Base-by-base conservation (phyloP, 2,888 invertebrate genomes). In the Caenorhabditis sp. region DNA sequence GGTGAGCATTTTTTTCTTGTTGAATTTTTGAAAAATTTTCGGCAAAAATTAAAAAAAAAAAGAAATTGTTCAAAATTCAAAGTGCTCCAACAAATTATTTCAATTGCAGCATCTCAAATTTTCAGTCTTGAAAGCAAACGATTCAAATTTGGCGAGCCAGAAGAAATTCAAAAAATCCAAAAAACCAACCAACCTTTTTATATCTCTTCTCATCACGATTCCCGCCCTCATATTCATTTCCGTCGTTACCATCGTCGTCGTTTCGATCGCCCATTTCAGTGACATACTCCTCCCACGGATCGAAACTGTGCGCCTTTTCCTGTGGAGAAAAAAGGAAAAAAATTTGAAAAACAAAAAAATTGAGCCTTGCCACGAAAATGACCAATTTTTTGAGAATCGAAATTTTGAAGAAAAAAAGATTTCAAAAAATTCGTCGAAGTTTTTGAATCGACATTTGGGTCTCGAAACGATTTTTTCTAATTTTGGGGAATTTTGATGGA, bases 241-340 rank as follows among this genome's bases (percentile, higher is more conserved):
- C 5, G 32, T 32, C 32, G 5, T 32, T 4, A 32, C 4, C 4
- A 32, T 32, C 9, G 32, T 32, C 32, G 32, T 6, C 9, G 4
- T 32, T 32, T 32, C 32, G 9, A 32, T 20, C 53, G 18, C 51
- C 53, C 71, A 64, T 62, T 15, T 64, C 62, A 3, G 47, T 32
- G 9, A n/a, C 18, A 20, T 47, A 71, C 56, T 71, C 71, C 2
- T 71, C 47, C 71, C 71, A 71, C 4, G 71, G 62, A n/a, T 28
- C 40, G 47, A 64, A 71, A 3, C 28, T 40, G 1, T 55, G 32
- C 9, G 44, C 55, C 5, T 53, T 53, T 51, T 71, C 70, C 70
- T 51, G n/a, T n/a, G n/a, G n/a, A n/a, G n/a, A n/a, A n/a, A n/a
- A n/a, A n/a, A n/a, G 24, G 24, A 51, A 51, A 51, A 18, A 32